These are phyloP conservation scores for Sakesphorus luctuosus DNA, from an alignment of 2,113 vertebrate species.

Conservation along the genomic window DNA sequence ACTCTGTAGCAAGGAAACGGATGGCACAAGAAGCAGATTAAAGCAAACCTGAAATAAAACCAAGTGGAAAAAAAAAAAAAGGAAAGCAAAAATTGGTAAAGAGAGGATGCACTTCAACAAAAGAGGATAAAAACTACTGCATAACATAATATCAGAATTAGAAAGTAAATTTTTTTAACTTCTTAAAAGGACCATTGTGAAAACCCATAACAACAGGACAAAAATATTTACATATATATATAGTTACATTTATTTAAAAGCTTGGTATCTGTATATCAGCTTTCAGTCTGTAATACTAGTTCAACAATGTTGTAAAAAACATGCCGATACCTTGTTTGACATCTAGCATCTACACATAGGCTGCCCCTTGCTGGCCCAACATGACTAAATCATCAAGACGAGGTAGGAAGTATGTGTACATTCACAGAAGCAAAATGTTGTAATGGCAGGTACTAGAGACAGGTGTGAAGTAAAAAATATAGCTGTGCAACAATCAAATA, in stretches of 20 bases:
- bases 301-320: neutral
- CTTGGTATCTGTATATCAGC: neutral
- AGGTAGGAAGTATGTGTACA: neutral
- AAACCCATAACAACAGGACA: accelerated
- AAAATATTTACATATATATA: neutral
- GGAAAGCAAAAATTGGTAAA: neutral
- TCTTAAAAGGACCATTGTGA: neutral
- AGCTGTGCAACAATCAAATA: neutral
- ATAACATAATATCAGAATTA: neutral
- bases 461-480: neutral
- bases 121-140: neutral
- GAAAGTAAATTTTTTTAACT: neutral
- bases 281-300: neutral
- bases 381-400: neutral
- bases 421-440: neutral
- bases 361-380: neutral
- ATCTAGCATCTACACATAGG: neutral
- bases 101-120: neutral
- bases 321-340: neutral
- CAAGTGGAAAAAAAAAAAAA: neutral
- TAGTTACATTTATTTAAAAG: neutral
- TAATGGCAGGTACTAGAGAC: neutral
- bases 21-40: neutral
- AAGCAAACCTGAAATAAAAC: neutral
- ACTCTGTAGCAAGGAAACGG: neutral